Conservation (phyloP, 2,888 invertebrate species). For the Cistogaster globosa region DNA sequence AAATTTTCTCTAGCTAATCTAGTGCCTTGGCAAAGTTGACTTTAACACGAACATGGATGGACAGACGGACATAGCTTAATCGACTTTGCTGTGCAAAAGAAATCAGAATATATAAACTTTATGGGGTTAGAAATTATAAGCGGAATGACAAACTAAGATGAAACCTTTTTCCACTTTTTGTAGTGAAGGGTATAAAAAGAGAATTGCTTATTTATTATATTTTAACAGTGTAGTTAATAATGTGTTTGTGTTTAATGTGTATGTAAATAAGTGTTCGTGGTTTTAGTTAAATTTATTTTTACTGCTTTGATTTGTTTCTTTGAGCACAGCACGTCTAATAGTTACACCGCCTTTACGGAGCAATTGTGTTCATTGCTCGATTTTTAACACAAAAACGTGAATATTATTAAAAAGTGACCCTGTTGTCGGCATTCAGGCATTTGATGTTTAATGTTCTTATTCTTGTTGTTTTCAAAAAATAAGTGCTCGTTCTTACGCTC, state of each 20-base stretch:
- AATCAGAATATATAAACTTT: too few relatives aligned
- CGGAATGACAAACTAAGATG: too few relatives aligned
- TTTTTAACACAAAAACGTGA: conserved; percentile 71
- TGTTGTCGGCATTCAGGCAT: conserved; percentile 61
- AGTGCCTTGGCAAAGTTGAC: too few relatives aligned
- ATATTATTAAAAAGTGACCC: conserved; percentile 72
- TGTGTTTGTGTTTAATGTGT: conserved; percentile 21
- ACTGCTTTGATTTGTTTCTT: conserved; percentile 63
- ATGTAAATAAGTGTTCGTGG: conserved; percentile 52
- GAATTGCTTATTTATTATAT: background rate
- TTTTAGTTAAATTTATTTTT: conserved; percentile 38
- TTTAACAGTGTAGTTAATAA: conserved; percentile 16
- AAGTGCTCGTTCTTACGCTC: conserved; percentile 14
- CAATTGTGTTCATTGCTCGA: conserved; percentile 67
- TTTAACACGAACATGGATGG: too few relatives aligned
- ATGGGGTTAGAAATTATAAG: too few relatives aligned
- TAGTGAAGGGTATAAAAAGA: too few relatives aligned
- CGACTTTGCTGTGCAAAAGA: too few relatives aligned
- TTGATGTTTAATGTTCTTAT: conserved; percentile 63
- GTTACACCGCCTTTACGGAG: conserved; percentile 55
- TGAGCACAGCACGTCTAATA: conserved; percentile 56
- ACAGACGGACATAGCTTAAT: too few relatives aligned
- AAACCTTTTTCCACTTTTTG: too few relatives aligned
- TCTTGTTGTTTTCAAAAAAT: conserved; percentile 13
- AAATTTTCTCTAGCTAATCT: too few relatives aligned